phyloP scores from a whole-genome alignment of 2,888 invertebrate species.

The Boloria selene region DNA sequence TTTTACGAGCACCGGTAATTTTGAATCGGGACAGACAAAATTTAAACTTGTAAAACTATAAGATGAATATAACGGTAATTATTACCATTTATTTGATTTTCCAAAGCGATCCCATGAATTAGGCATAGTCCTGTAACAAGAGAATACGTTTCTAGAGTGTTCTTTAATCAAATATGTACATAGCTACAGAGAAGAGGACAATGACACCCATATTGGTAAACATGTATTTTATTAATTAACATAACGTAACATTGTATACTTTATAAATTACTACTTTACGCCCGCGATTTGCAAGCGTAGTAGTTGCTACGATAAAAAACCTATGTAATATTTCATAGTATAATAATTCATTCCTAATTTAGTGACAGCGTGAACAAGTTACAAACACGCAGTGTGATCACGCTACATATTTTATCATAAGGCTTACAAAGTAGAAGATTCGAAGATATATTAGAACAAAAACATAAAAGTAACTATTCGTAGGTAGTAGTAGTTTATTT shows the following conservation, averaged over 20 bases:
- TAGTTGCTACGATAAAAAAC: not conserved
- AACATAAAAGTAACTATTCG: no score
- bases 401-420: no score
- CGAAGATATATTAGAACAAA: no score
- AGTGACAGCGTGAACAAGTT: no score
- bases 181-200: slow-evolving; percentile 23
- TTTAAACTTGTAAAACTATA: slow-evolving; percentile 36
- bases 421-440: no score
- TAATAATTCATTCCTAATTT: no score
- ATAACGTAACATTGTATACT: not conserved
- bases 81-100: slow-evolving; percentile 57
- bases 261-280: not conserved
- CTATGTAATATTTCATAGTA: no score
- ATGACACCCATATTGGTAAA: slow-evolving; percentile 29
- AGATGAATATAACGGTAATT: slow-evolving; percentile 48
- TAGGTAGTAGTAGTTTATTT: no score
- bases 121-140: slow-evolving; percentile 40
- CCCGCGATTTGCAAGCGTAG: no score
- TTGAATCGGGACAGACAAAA: not conserved
- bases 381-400: no score
- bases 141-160: slow-evolving; percentile 22
- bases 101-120: slow-evolving; percentile 47
- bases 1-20: not conserved
- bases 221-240: slow-evolving; percentile 15
- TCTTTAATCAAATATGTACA: slow-evolving; percentile 18